phyloP scores from a whole-genome alignment of 2,888 invertebrate species.

The Linnaemya vulpina region DNA sequence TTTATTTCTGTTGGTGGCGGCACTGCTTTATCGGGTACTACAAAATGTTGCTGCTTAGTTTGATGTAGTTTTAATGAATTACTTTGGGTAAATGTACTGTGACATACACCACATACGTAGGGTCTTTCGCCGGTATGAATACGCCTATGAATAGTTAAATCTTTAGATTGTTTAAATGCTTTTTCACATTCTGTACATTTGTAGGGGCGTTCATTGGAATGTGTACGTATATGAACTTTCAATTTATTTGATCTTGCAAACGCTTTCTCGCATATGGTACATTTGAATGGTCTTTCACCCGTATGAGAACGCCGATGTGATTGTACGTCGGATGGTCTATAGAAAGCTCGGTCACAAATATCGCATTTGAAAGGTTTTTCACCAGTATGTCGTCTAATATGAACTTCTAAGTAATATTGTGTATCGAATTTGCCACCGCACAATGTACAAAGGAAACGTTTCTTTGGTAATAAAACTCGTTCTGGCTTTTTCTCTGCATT shows the following conservation, averaged over 20 bases:
- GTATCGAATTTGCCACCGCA: conserved; percentile 64
- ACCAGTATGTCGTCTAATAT: conserved; percentile 66
- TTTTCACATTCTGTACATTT: conserved; percentile 78
- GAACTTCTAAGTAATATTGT: conserved; percentile 62
- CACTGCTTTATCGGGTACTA: conserved; percentile 54
- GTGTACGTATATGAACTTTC: conserved; percentile 64
- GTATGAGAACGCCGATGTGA: conserved; percentile 87
- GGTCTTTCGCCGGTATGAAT: conserved; percentile 73
- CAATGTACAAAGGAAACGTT: conserved; percentile 64
- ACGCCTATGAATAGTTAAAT: conserved; percentile 77
- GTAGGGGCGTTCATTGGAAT: conserved; percentile 73
- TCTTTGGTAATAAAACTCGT: conserved; percentile 60
- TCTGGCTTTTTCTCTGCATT: conserved; percentile 54
- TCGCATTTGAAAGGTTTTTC: conserved; percentile 69
- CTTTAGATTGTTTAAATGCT: conserved; percentile 79
- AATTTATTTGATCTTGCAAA: conserved; percentile 75
- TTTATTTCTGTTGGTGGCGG: conserved; percentile 42
- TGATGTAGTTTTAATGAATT: conserved; percentile 64
- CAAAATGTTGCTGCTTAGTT: conserved; percentile 59
- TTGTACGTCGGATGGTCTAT: conserved; percentile 80
- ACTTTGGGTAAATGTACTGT: conserved; percentile 73
- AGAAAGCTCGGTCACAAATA: conserved; percentile 61
- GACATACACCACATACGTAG: conserved; percentile 76
- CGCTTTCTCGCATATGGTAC: conserved; percentile 84
- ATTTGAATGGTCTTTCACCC: conserved; percentile 86